These are phyloP conservation scores for Gambusia affinis DNA, from an alignment of 2,113 vertebrate species.

Conservation along the genomic window DNA sequence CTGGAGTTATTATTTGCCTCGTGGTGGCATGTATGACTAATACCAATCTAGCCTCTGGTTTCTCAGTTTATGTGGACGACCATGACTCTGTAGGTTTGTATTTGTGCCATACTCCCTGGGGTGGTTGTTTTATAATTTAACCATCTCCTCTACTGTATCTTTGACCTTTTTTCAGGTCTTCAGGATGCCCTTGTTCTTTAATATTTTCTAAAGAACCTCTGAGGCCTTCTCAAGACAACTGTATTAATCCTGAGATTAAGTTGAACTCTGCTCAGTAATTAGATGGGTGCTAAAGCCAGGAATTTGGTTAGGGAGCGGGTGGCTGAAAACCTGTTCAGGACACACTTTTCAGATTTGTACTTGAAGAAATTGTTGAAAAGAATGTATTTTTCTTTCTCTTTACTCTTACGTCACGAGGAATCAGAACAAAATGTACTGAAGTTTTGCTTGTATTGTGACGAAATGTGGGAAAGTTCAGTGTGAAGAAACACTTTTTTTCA, in stretches of 20 bases:
- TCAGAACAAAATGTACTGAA: no score
- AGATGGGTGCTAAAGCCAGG: background rate
- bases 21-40: background rate
- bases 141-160: no score
- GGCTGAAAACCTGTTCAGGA: background rate
- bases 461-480: background rate
- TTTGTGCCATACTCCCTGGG: background rate
- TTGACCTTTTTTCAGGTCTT: no score
- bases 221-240: background rate
- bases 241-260: background rate
- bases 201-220: background rate
- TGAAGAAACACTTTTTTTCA: background rate
- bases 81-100: background rate
- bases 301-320: no score
- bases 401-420: no score
- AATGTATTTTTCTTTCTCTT: no score
- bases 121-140: background rate
- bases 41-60: background rate
- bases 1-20: no score
- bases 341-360: background rate
- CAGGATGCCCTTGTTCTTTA: no score
- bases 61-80: no score
- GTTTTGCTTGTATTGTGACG: background rate
- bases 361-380: no score
- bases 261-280: background rate